Conservation (phyloP, 2,113 vertebrate species). For the Merops nubicus region DNA sequence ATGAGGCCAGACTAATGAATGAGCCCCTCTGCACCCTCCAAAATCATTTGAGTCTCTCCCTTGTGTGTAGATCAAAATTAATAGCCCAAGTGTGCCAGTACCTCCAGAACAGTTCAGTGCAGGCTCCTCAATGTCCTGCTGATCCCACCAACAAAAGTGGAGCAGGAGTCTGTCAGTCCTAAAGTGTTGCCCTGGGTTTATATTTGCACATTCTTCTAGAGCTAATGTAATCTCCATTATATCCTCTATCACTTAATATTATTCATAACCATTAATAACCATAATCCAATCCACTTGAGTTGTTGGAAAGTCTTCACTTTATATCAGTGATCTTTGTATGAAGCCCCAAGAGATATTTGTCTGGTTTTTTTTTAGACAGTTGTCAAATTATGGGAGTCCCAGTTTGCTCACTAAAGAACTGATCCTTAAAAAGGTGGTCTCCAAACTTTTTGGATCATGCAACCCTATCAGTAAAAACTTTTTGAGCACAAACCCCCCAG, state of each 20-base stretch:
- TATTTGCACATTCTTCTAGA: background rate
- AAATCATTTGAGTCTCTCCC: background rate
- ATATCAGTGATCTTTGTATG: background rate
- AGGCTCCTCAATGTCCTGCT: background rate
- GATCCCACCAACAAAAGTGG: background rate
- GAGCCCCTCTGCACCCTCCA: background rate
- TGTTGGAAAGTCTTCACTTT: background rate
- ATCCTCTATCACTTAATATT: background rate
- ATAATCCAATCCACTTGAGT: background rate
- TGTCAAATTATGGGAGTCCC: background rate
- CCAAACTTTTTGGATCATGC: background rate
- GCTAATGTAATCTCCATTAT: background rate
- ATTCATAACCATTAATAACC: background rate
- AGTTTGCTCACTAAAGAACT: background rate
- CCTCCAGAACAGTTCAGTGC: background rate
- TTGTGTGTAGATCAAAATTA: background rate
- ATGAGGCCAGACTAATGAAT: conserved; percentile 9
- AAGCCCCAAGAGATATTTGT: background rate
- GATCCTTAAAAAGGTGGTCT: background rate
- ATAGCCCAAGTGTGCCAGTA: background rate
- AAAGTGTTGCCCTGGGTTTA: background rate
- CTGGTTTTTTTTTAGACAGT: background rate
- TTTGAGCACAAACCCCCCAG: background rate
- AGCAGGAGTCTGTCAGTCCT: background rate
- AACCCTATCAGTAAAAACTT: background rate